Evolutionary conservation across 2,888 invertebrate species (phyloP).

Genomic region (Oscheius onirici): DNA sequence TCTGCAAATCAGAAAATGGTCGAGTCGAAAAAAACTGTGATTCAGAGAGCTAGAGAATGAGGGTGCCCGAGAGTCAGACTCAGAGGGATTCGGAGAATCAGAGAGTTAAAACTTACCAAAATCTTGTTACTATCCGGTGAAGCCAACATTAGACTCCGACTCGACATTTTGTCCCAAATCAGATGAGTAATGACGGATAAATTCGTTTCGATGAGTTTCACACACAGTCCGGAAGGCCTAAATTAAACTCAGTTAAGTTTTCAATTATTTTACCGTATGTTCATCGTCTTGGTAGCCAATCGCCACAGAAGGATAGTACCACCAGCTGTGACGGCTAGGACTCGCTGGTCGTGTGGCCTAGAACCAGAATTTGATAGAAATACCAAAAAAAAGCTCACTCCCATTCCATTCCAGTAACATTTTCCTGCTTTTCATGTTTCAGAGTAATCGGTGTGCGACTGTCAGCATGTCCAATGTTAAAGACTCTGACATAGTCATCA

Average conservation of each 20-base stretch:
- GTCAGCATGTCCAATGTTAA: not conserved
- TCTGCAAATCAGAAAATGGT: not conserved
- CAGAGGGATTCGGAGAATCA: not conserved
- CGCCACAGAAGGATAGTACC: constrained; percentile 19
- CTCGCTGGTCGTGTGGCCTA: constrained; percentile 26
- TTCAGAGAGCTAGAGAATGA: too few relatives aligned
- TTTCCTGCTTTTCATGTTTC: constrained; percentile 26
- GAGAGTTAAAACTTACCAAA: not conserved
- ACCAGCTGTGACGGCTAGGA: constrained; percentile 23
- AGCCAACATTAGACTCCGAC: not conserved
- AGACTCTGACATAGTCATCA: constrained; percentile 26
- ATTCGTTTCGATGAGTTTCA: not conserved
- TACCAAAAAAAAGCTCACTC: constrained; percentile 15
- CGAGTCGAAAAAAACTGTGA: not conserved
- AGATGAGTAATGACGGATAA: not conserved
- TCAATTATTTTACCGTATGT: not conserved
- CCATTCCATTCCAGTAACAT: constrained; percentile 29
- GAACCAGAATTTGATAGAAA: not conserved
- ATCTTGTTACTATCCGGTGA: constrained; percentile 25
- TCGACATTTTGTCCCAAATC: constrained; percentile 24
- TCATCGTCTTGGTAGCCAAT: constrained; percentile 9
- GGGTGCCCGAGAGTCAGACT: too few relatives aligned
- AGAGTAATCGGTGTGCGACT: constrained; percentile 12
- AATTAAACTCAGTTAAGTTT: not conserved
- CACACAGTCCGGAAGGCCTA: not conserved